phyloP scores from a whole-genome alignment of 1,140 invertebrate species.

The Temnothorax curvispinosus region DNA sequence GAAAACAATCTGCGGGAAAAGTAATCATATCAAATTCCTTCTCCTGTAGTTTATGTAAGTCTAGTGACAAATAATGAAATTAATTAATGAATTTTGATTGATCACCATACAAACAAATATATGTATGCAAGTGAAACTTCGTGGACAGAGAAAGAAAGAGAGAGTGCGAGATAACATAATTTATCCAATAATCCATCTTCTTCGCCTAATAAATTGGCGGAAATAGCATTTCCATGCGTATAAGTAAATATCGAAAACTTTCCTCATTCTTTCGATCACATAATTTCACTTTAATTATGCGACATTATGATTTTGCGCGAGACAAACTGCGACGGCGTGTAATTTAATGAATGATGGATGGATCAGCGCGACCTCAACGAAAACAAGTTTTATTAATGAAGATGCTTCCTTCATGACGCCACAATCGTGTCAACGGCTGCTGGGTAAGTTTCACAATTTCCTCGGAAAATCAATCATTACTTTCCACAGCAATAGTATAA shows the following conservation, averaged over 20 bases:
- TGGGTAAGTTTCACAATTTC: constrained; percentile 31
- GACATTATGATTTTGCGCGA: constrained; percentile 23
- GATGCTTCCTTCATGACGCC: constrained; percentile 9
- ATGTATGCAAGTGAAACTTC: neutral
- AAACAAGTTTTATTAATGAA: constrained; percentile 56
- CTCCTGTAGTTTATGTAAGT: neutral
- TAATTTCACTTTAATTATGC: constrained; percentile 48
- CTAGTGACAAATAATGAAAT: neutral
- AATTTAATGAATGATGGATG: constrained; percentile 54
- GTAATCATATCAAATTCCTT: neutral
- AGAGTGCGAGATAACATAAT: neutral
- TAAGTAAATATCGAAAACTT: constrained; percentile 39
- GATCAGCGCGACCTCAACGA: constrained; percentile 15
- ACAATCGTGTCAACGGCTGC: constrained; percentile 38
- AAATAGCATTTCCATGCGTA: constrained; percentile 14
- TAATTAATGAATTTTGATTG: constrained; percentile 31
- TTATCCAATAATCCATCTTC: constrained; percentile 3
- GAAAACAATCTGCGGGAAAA: neutral
- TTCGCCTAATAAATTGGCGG: constrained; percentile 24
- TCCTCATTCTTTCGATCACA: constrained; percentile 20
- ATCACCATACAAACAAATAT: neutral
- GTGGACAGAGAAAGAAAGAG: neutral
- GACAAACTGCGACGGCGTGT: constrained; percentile 39
- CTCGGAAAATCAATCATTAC: constrained; percentile 19
- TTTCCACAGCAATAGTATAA: constrained; percentile 26